phyloP scores from a whole-genome alignment of 2,113 vertebrate genomes.

The Neopipo cinnamomea region DNA sequence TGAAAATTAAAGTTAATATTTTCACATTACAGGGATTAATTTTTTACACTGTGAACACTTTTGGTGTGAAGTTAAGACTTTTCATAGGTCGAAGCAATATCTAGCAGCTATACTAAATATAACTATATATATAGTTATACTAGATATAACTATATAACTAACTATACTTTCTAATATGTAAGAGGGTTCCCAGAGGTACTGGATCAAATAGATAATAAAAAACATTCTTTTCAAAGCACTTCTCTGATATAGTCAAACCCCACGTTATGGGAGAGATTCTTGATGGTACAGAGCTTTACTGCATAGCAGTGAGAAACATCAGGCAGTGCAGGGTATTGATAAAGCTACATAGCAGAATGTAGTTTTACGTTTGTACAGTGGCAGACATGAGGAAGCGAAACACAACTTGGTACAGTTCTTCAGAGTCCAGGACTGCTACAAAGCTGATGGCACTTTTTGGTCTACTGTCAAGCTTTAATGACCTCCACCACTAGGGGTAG shows the following conservation, averaged over 20 bases:
- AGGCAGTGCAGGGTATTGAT: neutral
- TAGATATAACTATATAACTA: too few relatives aligned
- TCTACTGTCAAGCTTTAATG: neutral
- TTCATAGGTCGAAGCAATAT: neutral
- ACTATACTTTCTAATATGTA: neutral
- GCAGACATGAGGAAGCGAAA: neutral
- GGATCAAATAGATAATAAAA: neutral
- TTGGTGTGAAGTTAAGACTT: neutral
- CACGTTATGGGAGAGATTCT: neutral
- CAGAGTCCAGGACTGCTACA: neutral
- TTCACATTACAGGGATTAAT: neutral
- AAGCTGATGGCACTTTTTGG: neutral
- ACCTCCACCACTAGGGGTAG: neutral
- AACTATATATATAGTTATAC: too few relatives aligned
- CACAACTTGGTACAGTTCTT: accelerated
- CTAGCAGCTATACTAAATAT: neutral
- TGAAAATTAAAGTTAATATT: neutral
- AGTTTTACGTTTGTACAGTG: neutral
- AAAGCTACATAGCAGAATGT: accelerated
- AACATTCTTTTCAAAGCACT: neutral
- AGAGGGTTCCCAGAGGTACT: neutral
- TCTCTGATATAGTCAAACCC: neutral
- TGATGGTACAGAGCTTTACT: neutral
- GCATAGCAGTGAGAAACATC: neutral
- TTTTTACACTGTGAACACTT: neutral